Base-by-base conservation (phyloP, 1,140 invertebrate species). In the Meloidogyne chitwoodi region DNA sequence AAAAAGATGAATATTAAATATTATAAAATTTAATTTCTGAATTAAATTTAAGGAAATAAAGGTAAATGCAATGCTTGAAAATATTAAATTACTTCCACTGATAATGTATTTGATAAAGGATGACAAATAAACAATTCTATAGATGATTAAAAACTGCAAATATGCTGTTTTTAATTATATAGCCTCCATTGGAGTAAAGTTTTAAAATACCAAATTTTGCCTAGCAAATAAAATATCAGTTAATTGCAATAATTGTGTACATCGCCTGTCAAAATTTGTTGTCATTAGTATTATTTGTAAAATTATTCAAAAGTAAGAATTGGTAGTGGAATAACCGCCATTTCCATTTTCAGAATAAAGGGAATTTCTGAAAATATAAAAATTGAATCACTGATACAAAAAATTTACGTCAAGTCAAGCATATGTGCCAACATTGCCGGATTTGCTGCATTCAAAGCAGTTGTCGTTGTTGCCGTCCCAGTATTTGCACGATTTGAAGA, bases 351-450 rank as follows among this genome's bases (percentile, higher is more conserved):
- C 34, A 38, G 34, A 8, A 38, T 38, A 38, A 38, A 56, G 19
- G 1, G 48, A 56, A 56, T 56, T 56, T n/a, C 48, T 56, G 12
- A 56, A 56, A 56, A n/a, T 0, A 22, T n/a, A 56, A 56, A n/a
- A 56, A n/a, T 5, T 56, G n/a, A n/a, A 19, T n/a, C 19, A 61
- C 2, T 27, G 16, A 29, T 22, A 26, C 19, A 61, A 34, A 22
- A 19, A n/a, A 73, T 29, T 29, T 31, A 73, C 71, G 71, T 73
- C 56, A 73, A 31, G 44, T 73, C 71, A 63, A 73, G 71, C 71
- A 73, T 73, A 31, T 73, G 71, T 19, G 71, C 71, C 41, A 73
- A 63, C 71, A 73, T 73, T 38, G 71, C 71, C 38, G 71, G 71
- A 64, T 73, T 73, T 34, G 71, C 19, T 56, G 71, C 41, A 56